Evolutionary conservation across 2,888 invertebrate species (phyloP).

Genomic region (Limenitis camilla): DNA sequence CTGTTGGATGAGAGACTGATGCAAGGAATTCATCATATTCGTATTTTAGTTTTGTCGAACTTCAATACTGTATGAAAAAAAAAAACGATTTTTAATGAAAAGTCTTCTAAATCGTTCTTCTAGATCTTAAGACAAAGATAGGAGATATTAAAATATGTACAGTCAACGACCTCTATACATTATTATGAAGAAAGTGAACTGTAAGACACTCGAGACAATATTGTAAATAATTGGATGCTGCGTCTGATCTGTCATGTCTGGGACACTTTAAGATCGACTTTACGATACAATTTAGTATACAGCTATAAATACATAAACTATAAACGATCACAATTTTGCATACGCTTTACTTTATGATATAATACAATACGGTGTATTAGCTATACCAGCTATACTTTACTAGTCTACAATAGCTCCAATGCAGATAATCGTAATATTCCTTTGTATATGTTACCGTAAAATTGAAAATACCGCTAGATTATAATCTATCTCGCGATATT

Average conservation of each 20-base stretch:
- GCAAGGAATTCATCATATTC: constrained; percentile 98
- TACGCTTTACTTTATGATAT: background rate
- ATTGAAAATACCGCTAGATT: too few species aligned
- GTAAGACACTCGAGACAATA: background rate
- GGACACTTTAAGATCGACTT: background rate
- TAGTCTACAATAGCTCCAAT: too few species aligned
- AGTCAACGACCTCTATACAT: background rate
- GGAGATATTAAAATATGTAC: background rate
- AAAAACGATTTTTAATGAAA: too few species aligned
- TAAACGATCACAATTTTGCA: background rate
- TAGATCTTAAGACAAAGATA: background rate
- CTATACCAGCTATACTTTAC: too few species aligned
- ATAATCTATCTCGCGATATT: too few species aligned
- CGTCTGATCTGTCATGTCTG: background rate
- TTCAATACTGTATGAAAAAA: too few species aligned
- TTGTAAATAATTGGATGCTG: constrained; percentile 1
- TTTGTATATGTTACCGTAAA: too few species aligned
- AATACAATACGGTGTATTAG: too few species aligned
- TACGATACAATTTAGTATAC: background rate
- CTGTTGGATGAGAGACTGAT: constrained; percentile 98
- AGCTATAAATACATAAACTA: background rate
- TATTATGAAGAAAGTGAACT: background rate
- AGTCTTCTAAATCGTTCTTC: too few species aligned
- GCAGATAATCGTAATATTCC: too few species aligned
- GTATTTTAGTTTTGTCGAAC: too few species aligned